Base-by-base conservation (phyloP, 2,797 vertebrate genomes). In the Pangasius mekongensis region DNA sequence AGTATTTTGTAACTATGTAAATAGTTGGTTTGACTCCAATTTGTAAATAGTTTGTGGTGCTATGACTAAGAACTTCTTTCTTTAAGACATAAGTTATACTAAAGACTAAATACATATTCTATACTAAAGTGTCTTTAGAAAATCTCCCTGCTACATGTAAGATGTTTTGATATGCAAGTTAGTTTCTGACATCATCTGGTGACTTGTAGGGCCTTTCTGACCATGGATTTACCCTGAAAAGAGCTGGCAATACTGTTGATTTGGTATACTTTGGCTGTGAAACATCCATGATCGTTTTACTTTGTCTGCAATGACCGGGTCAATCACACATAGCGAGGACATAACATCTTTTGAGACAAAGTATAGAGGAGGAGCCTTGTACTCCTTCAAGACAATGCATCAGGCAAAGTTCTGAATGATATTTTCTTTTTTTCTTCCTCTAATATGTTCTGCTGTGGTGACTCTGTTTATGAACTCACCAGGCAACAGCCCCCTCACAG, bases 361-460 rank as follows among this genome's bases (percentile, higher is more conserved):
- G 81, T 43, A 49, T 39, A 24, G 49, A 87, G 47, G 81, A 85
- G 78, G 62, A 27, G 89, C 91, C 83, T 92, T 91, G 90, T 80
- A 86, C 91, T 88, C 54, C 16, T 27, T 69, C 16, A 30, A 83
- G 86, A 85, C 22, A 54, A 85, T 22, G 18, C 73, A 18, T 81
- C 88, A 86, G 82, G 49, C 58, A 56, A 74, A 60, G 77, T 81
- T 89, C 52, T 67, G 36, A 54, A 78, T 62, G 27, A 36, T 22
- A n/a, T 83, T 30, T 27, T 33, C 8, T 56, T 33, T 60, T 33
- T 8, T 58, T n/a, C 13, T 49, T 67, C 27, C 69, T 73, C 18
- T 27, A 36, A 52, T 16, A 36, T 2, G 43, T 56, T 90, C 67
- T 84, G 80, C 77, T 77, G 83, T 67, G 16, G 52, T 6, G 6